A percentile compares a stretch with the other conserved stretches of the same genome.
Conservation (phyloP, 2,113 vertebrate genomes). For the Lamprotornis superbus region DNA sequence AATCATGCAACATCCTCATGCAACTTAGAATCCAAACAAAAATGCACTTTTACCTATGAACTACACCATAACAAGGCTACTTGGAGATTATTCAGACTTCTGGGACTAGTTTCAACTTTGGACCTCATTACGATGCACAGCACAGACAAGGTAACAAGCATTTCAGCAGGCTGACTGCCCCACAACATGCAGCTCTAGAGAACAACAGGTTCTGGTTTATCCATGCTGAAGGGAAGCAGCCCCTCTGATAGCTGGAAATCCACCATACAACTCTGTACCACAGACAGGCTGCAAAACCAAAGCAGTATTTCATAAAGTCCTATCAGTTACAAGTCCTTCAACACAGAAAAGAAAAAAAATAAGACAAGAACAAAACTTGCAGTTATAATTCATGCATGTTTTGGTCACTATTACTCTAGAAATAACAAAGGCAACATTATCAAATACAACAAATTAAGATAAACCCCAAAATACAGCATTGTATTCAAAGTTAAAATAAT, state of each 20-base stretch:
- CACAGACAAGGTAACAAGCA: rapidly evolving
- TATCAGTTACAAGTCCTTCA: background rate
- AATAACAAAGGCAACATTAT: background rate
- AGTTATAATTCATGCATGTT: background rate
- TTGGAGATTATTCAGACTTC: background rate
- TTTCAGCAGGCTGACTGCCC: background rate
- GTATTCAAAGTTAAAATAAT: background rate
- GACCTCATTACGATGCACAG: background rate
- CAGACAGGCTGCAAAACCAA: background rate
- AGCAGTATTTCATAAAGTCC: background rate
- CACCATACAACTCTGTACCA: background rate
- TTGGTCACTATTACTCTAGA: background rate
- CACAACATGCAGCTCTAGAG: background rate
- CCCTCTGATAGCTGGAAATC: background rate
- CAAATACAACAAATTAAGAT: background rate
- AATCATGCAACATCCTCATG: background rate
- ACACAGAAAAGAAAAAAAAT: background rate
- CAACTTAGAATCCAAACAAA: background rate
- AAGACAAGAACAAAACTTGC: background rate
- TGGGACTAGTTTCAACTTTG: background rate
- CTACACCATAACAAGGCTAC: background rate
- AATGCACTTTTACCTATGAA: slow-evolving; percentile 3
- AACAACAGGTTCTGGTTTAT: background rate
- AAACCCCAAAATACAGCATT: background rate
- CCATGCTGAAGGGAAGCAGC: background rate